A percentile compares a stretch with the other conserved stretches of the same genome.
These are phyloP conservation scores for Drosophila arizonae DNA, from an alignment of 1,140 invertebrate species.

Conservation along the genomic window DNA sequence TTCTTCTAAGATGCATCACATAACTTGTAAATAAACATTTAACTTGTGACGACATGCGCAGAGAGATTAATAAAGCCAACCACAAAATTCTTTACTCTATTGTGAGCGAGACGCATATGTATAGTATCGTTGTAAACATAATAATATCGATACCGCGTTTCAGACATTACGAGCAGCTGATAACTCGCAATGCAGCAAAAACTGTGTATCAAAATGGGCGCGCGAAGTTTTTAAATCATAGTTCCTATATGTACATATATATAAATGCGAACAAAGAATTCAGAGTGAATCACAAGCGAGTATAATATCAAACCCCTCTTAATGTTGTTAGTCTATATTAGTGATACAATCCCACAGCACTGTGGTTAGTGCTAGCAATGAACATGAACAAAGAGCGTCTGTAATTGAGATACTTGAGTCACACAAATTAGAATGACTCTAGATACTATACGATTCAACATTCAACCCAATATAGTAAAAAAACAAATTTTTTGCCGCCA, in stretches of 20 bases:
- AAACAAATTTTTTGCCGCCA: too few species aligned
- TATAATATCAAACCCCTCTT: not conserved
- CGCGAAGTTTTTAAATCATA: not conserved
- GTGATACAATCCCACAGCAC: too few species aligned
- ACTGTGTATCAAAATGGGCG: not conserved
- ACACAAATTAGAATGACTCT: too few species aligned
- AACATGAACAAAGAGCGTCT: conserved; percentile 8
- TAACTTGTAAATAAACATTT: not conserved
- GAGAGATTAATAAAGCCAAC: not conserved
- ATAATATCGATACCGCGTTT: not conserved
- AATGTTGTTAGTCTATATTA: not conserved
- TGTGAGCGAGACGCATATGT: not conserved
- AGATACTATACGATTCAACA: too few species aligned
- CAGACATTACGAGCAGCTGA: not conserved
- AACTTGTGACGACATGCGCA: conserved; percentile 33
- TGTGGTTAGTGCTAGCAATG: too few species aligned
- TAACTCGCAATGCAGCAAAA: not conserved
- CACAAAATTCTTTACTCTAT: not conserved
- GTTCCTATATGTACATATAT: not conserved
- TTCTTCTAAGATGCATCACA: too few species aligned
- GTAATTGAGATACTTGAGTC: too few species aligned
- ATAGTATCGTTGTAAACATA: not conserved
- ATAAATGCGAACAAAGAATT: not conserved
- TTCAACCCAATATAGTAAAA: too few species aligned
- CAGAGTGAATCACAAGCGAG: conserved; percentile 19